These are phyloP conservation scores for Scolopax bukidnonensis DNA, from an alignment of 2,797 vertebrate genomes.

Conservation along the genomic window DNA sequence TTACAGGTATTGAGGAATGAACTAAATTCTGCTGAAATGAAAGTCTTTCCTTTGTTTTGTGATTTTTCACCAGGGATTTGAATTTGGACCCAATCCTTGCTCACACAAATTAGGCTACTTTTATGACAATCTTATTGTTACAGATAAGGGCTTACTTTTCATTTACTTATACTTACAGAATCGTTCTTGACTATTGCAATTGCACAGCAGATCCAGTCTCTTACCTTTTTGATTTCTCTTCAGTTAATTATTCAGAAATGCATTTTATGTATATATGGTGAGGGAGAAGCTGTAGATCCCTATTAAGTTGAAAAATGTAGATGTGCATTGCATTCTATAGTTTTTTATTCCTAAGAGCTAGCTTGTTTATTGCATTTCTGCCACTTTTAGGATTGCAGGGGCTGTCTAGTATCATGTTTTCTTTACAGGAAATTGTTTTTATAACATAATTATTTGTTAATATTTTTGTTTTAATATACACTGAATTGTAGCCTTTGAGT, in stretches of 20 bases:
- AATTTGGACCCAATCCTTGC: neutral
- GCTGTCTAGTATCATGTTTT: constrained; percentile 22
- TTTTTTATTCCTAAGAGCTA: constrained; percentile 61
- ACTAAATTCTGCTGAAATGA: neutral
- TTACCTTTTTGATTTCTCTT: neutral
- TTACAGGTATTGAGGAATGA: neutral
- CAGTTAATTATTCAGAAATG: neutral
- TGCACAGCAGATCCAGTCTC: neutral
- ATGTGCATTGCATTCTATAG: neutral
- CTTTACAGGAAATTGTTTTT: constrained; percentile 51
- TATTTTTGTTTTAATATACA: constrained; percentile 42
- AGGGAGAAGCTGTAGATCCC: neutral
- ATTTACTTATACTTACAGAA: neutral
- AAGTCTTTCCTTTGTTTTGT: neutral
- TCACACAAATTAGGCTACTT: neutral
- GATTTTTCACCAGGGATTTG: neutral
- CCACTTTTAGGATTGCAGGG: constrained; percentile 48
- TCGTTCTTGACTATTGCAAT: neutral
- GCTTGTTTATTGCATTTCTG: constrained; percentile 62
- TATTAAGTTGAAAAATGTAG: neutral
- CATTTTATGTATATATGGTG: neutral
- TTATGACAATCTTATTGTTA: neutral
- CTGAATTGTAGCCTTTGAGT: neutral
- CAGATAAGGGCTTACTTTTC: neutral
- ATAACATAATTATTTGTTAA: constrained; percentile 59